These are phyloP conservation scores for Mobula birostris DNA, from an alignment of 2,113 vertebrate genomes.

Conservation along the genomic window DNA sequence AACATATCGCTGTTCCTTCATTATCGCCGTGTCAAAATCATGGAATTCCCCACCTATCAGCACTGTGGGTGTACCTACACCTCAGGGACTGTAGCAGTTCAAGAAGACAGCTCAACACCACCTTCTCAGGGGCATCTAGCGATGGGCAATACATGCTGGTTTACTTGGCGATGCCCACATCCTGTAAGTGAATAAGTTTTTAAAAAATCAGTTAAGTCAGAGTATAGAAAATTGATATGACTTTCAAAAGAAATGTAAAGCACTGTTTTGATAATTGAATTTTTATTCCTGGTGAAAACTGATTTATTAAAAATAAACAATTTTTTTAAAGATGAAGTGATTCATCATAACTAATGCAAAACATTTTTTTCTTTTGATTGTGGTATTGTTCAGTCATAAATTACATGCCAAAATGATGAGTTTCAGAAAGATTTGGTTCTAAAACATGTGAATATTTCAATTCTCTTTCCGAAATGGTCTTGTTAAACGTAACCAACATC, in stretches of 20 bases:
- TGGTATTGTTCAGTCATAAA: not conserved
- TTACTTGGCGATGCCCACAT: too few relatives aligned
- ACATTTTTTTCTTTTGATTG: not conserved
- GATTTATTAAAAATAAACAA: conserved; percentile 21
- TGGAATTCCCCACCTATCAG: too few relatives aligned
- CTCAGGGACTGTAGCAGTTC: too few relatives aligned
- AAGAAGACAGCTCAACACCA: too few relatives aligned
- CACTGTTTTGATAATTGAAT: conserved; percentile 6
- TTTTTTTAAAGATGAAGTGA: not conserved
- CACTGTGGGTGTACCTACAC: too few relatives aligned
- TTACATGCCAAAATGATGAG: not conserved
- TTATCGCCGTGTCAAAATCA: too few relatives aligned
- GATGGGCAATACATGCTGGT: too few relatives aligned
- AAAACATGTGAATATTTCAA: not conserved
- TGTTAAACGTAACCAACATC: not conserved
- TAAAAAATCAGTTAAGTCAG: too few relatives aligned
- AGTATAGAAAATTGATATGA: conserved; percentile 6
- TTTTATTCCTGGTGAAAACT: not conserved
- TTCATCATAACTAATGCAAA: not conserved
- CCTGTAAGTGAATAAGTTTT: too few relatives aligned
- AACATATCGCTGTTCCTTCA: too few relatives aligned
- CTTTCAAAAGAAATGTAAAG: conserved; percentile 18
- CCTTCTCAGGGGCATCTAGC: too few relatives aligned
- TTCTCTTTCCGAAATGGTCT: not conserved
- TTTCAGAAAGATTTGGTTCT: not conserved